Evolutionary conservation across 2,797 vertebrate genomes (phyloP), one percentile per base, ranked within the genome.

Genomic region (Pangasius sanitwongsei): DNA sequence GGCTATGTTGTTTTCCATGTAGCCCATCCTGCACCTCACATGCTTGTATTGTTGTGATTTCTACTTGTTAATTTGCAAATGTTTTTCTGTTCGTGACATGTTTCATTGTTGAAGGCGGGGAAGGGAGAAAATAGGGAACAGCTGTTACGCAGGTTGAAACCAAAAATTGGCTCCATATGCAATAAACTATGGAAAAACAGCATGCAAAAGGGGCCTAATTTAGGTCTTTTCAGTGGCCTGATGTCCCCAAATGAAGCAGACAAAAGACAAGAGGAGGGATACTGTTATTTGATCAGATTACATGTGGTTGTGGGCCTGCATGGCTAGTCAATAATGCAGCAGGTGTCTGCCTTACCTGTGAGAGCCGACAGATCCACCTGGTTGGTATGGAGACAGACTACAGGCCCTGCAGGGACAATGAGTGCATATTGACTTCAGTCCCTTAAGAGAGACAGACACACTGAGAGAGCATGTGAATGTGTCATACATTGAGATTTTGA

Each of bases 151-250:
- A 93, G 91, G 93, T 94, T 93, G 89, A 88, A 83, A 72, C 59
- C 78, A 87, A 20, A 92, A 93, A 95, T 83, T 37, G 89, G 88
- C 93, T 93, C 92, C 94, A 94, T 92, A 89, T 95, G 94, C 88
- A 88, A 89, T 90, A 72, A 57, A 90, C 88, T 89, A 85, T 78
- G 57, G 59, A 90, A 89, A 78, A 91, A 90, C 86, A 88, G 81
- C 80, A 87, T 78, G 50, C 85, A 80, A 89, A 88, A 74, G 34
- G 75, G 11, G 57, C n/a, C 70, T 70, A 57, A 81, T 90, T 87
- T 90, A 77, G 31, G 55, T n/a, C 25, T 78, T 82, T 87, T 89
- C 44, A 50, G 88, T 70, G 41, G 77, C 75, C 25, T 87, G 16
- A 87, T 85, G 20, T 34, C n/a, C 34, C 67, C 67, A 31, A 78